Conservation (phyloP, 35 echinoderm and acorn worm species). For the Ophioderma brevispina region DNA sequence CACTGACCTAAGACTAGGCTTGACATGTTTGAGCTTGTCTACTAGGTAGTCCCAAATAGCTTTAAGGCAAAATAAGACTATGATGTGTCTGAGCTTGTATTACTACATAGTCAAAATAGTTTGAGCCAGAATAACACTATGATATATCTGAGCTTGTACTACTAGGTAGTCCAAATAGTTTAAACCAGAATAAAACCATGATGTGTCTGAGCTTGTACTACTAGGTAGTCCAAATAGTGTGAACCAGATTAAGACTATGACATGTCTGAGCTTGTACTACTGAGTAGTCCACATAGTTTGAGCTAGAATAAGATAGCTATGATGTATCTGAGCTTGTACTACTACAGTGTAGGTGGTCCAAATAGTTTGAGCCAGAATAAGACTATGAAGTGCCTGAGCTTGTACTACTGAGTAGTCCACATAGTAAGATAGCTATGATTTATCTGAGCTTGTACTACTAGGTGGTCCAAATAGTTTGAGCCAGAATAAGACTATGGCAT, state of each 20-base stretch:
- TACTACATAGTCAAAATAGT: not conserved
- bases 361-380: not conserved
- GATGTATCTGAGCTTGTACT: not conserved
- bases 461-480: constrained; percentile 92
- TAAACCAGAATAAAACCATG: no score
- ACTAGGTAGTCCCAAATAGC: no score
- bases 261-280: no score
- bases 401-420: constrained; percentile 82
- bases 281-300: no score
- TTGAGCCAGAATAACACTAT: not conserved
- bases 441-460: constrained; percentile 53
- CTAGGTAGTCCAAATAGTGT: constrained; percentile 92
- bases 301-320: no score
- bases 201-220: constrained; percentile 46
- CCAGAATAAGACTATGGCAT: no score
- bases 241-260: no score
- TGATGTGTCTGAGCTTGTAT: not conserved
- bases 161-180: constrained; percentile 89
- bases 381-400: not conserved
- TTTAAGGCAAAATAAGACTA: no score
- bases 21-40: no score
- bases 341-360: not conserved
- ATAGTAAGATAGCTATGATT: constrained; percentile 55
- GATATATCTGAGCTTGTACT: constrained; percentile 11
- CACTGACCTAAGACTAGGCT: no score